phyloP scores from a whole-genome alignment of 2,113 vertebrate genomes.

The Scomber japonicus region DNA sequence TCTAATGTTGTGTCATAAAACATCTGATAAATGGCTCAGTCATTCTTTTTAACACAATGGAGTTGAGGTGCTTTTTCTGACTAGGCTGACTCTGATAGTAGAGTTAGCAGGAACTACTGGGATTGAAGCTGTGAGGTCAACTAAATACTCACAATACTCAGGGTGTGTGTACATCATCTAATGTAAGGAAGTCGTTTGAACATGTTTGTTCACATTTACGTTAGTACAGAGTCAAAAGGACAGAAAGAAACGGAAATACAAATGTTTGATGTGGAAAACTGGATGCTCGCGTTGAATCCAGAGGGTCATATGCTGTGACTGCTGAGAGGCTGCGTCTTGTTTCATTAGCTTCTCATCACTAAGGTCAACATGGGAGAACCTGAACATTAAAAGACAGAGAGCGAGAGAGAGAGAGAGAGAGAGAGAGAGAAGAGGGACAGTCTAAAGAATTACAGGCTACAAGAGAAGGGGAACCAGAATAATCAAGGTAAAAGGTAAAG shows the following conservation, averaged over 20 bases:
- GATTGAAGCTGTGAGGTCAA: constrained; percentile 5
- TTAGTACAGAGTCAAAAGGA: neutral
- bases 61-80: neutral
- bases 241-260: neutral
- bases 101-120: neutral
- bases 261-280: constrained; percentile 30
- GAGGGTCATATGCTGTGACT: constrained; percentile 30
- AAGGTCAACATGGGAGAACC: constrained; percentile 46
- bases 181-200: neutral
- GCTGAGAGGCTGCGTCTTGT: constrained; percentile 51
- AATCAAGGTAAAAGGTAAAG: constrained; percentile 39
- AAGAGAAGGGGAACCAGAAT: neutral
- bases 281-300: constrained; percentile 55
- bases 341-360: constrained; percentile 61
- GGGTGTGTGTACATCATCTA: neutral
- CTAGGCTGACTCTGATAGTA: neutral
- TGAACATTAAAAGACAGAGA: constrained; percentile 24
- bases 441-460: constrained; percentile 13
- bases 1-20: neutral
- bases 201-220: neutral
- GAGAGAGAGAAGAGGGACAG: neutral
- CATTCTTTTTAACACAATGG: neutral
- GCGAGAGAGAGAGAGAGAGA: neutral
- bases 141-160: neutral
- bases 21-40: neutral